phyloP scores from a whole-genome alignment of 2,888 invertebrate species.

The Agrilus biguttatus region DNA sequence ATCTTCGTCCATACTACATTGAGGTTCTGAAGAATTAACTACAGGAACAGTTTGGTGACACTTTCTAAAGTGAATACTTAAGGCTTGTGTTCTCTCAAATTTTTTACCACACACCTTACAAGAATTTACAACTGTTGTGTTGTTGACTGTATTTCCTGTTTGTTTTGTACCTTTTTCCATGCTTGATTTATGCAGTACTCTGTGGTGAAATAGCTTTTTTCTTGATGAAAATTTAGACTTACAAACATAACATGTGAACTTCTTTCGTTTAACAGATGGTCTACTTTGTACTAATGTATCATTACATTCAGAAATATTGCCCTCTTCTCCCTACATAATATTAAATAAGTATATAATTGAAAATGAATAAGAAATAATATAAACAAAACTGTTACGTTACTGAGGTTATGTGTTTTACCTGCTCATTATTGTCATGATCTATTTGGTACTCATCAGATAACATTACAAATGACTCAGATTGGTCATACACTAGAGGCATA shows the following conservation, averaged over 20 bases:
- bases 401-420: slow-evolving; percentile 1
- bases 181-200: slow-evolving; percentile 6
- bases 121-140: neutral
- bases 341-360: neutral
- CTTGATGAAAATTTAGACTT: slow-evolving; percentile 8
- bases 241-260: slow-evolving; percentile 7
- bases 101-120: slow-evolving; percentile 10
- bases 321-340: neutral
- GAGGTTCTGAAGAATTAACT: too few relatives aligned
- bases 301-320: neutral
- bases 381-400: neutral
- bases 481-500: slow-evolving; percentile 11
- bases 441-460: slow-evolving; percentile 3
- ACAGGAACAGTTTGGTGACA: slow-evolving; percentile 4
- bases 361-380: neutral
- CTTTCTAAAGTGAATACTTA: slow-evolving; percentile 10
- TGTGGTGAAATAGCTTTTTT: slow-evolving; percentile 6
- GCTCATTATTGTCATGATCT: too few relatives aligned
- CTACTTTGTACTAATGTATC: neutral
- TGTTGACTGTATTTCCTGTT: too few relatives aligned
- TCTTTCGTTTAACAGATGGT: slow-evolving; percentile 2
- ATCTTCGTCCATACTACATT: too few relatives aligned
- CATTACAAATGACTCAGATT: slow-evolving; percentile 13
- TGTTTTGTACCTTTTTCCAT: too few relatives aligned
- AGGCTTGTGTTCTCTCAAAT: slow-evolving; percentile 10